Conservation (phyloP, 2,113 vertebrate genomes). For the Heliornis fulica region DNA sequence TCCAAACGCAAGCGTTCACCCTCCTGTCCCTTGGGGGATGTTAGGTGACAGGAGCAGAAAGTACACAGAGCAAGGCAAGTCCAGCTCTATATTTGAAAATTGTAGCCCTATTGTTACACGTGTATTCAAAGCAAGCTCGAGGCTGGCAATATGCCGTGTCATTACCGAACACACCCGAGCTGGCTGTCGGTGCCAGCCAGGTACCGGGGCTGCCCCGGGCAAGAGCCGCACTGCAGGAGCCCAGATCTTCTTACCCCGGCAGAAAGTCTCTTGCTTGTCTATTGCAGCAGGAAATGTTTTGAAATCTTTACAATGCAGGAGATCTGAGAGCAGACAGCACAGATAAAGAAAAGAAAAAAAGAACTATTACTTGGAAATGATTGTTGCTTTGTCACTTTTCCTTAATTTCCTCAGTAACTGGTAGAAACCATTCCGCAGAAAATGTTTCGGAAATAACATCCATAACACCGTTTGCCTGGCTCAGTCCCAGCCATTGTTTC, state of each 20-base stretch:
- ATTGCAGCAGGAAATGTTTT: constrained; percentile 20
- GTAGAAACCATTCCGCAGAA: neutral
- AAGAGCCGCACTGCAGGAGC: neutral
- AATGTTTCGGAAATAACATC: constrained; percentile 63
- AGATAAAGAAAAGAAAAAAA: constrained; percentile 60
- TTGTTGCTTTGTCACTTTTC: constrained; percentile 54
- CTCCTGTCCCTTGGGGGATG: neutral
- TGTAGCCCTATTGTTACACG: neutral
- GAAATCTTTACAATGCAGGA: constrained; percentile 49
- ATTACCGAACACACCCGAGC: neutral
- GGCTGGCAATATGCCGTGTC: neutral
- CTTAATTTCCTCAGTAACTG: constrained; percentile 66
- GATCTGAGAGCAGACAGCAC: constrained; percentile 38
- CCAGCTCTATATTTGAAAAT: neutral
- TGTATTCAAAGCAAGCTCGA: neutral
- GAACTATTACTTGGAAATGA: constrained; percentile 45
- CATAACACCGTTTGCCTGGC: constrained; percentile 32
- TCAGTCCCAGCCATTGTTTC: constrained; percentile 25
- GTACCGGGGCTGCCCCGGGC: neutral
- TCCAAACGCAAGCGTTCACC: neutral
- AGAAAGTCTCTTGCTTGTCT: neutral
- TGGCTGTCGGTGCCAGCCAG: neutral
- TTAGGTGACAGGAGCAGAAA: neutral
- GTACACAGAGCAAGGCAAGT: neutral
- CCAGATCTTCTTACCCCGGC: neutral